Evolutionary conservation across 2,797 vertebrate species (phyloP).

Genomic region (Lacerta agilis): DNA sequence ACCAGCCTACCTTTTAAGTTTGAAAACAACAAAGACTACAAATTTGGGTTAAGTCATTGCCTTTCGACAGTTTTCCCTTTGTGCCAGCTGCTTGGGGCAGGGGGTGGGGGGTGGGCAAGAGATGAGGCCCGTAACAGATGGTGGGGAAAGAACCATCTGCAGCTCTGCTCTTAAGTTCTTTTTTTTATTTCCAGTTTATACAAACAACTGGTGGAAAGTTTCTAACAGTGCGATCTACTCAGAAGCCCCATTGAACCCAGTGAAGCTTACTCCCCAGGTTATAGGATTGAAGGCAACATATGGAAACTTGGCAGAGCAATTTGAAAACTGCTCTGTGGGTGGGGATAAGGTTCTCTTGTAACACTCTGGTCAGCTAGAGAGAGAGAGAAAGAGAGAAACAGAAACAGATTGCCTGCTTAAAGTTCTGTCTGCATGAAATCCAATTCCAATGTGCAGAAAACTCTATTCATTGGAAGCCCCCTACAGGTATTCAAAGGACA

Average conservation of each 20-base stretch:
- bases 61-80: conserved; percentile 48
- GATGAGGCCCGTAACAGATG: conserved; percentile 39
- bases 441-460: not conserved
- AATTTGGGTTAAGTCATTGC: not conserved
- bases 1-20: not conserved
- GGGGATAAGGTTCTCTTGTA: not conserved
- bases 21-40: not conserved
- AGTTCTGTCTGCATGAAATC: not conserved
- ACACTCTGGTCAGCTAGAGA: not conserved
- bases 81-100: conserved; percentile 51
- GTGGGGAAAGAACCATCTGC: conserved; percentile 26
- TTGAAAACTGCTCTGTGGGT: too few species aligned
- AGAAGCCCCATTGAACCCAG: not conserved
- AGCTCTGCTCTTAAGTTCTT: conserved; percentile 24
- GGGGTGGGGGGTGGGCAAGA: conserved; percentile 37
- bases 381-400: too few species aligned
- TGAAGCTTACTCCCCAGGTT: not conserved
- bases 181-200: conserved; percentile 16
- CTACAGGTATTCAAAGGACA: not conserved
- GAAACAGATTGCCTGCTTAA: not conserved
- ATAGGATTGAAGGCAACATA: too few species aligned
- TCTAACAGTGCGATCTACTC: too few species aligned
- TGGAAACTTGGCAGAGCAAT: too few species aligned
- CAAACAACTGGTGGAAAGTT: too few species aligned
- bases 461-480: not conserved